Evolutionary conservation across 1,140 invertebrate genomes (phyloP), one percentile per base, ranked within the genome.

Genomic region (Drosophila sp.): DNA sequence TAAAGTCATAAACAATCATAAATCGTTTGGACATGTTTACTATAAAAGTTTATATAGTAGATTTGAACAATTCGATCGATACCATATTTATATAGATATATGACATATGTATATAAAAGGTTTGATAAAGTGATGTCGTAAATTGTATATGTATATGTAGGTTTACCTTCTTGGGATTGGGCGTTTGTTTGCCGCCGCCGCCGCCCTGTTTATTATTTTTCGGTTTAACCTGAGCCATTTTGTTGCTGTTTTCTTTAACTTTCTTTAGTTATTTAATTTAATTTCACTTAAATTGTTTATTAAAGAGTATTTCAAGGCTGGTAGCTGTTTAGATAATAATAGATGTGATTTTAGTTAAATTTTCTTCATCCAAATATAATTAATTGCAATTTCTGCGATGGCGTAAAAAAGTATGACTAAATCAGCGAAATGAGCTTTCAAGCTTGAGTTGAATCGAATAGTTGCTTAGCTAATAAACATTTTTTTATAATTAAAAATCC

Each of bases 221-320:
- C 60, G 79, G 77, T 90, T 91, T 92, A 76, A 77, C 90, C 90
- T 91, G 89, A 90, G 91, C 91, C 91, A 92, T 92, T 85, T 57
- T 8, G 10, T 38, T 38, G 10, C 10, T 38, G 8, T 38, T 11
- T 11, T 38, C 30, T 72, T 62, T 57, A 67, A 63, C 30, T 66
- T 65, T 40, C 25, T 60, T 71, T 6, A 17, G 10, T 17, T 76
- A 76, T 47, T 68, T 68, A 81, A 90, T 85, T 89, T 79, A 81
- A 90, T 81, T 89, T 81, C 70, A 68, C 74, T 63, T 85, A 80
- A 77, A 66, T 83, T 60, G 55, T 64, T 64, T 66, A 72, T 55
- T 70, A 62, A 81, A 66, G 81, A 79, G 71, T 85, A 78, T 85
- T 81, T 78, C 17, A 75, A 62, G 11, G 33, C 58, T 80, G 74